phyloP scores from a whole-genome alignment of 2,113 vertebrate genomes.

The Vimba vimba region DNA sequence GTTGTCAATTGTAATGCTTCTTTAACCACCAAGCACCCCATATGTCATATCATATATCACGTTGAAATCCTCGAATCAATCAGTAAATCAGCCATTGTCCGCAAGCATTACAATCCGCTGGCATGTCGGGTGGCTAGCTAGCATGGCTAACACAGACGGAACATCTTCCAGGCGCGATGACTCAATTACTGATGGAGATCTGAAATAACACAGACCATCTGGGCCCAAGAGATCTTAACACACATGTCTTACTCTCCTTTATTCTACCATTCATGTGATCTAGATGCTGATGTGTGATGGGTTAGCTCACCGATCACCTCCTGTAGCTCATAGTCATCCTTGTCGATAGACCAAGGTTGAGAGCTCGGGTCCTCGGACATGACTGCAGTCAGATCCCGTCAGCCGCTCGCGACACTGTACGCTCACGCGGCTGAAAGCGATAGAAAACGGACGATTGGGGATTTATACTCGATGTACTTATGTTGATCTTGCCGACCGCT shows the following conservation, averaged over 20 bases:
- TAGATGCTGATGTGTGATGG: slow-evolving; percentile 28
- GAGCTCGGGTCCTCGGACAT: slow-evolving; percentile 90
- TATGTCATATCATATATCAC: background rate
- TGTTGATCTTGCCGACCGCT: slow-evolving; percentile 36
- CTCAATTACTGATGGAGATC: slow-evolving; percentile 20
- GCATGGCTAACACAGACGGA: slow-evolving; percentile 32
- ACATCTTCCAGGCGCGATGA: background rate
- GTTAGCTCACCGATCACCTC: slow-evolving; percentile 92
- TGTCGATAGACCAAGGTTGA: slow-evolving; percentile 90
- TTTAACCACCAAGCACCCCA: background rate
- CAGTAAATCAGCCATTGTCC: background rate
- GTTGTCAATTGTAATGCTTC: background rate
- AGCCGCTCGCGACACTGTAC: slow-evolving; percentile 37
- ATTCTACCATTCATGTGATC: background rate
- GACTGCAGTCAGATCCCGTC: slow-evolving; percentile 62
- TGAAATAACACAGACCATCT: background rate
- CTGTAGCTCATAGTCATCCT: slow-evolving; percentile 92
- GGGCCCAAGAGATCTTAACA: background rate
- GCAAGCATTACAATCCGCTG: background rate
- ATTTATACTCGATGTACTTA: slow-evolving; percentile 11
- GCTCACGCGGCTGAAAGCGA: slow-evolving; percentile 55
- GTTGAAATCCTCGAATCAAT: background rate
- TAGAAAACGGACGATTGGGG: background rate
- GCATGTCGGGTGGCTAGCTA: slow-evolving; percentile 36
- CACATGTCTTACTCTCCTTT: background rate